Percentiles rank a stretch among this genome's conserved stretches.
phyloP scores from a whole-genome alignment of 2,797 vertebrate species.

The Danio jaintianensis region DNA sequence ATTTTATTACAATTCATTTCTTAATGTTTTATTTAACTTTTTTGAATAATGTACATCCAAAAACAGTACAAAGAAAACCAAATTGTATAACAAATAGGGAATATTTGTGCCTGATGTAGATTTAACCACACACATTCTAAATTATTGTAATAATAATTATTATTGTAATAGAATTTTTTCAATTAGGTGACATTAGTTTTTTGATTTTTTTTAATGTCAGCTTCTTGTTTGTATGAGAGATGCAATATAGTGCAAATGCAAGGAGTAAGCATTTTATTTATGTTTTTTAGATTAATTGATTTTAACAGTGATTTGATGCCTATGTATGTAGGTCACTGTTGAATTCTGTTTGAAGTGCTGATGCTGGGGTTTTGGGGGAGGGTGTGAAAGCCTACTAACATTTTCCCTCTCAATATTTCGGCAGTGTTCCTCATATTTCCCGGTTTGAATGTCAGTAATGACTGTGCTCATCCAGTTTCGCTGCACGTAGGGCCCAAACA shows the following conservation, averaged over 20 bases:
- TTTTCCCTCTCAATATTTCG: slow-evolving; percentile 26
- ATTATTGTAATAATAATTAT: too few species aligned
- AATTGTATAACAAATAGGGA: too few species aligned
- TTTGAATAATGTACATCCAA: too few species aligned
- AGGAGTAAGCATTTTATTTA: neutral
- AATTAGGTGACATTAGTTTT: neutral
- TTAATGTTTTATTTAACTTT: too few species aligned
- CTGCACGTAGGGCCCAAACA: slow-evolving; percentile 2
- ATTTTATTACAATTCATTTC: too few species aligned
- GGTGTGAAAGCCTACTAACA: slow-evolving; percentile 20
- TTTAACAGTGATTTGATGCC: neutral
- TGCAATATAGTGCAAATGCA: slow-evolving; percentile 3
- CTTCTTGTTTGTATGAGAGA: neutral
- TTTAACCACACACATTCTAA: neutral
- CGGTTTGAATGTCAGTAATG: slow-evolving; percentile 26
- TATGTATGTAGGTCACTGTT: slow-evolving; percentile 17
- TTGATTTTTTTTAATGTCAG: neutral
- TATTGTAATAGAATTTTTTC: neutral
- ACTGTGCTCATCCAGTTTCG: neutral
- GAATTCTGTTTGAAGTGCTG: slow-evolving; percentile 30
- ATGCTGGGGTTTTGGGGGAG: slow-evolving; percentile 31
- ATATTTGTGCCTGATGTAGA: neutral
- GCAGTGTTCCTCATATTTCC: slow-evolving; percentile 22
- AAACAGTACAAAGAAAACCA: too few species aligned
- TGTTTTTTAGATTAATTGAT: neutral